Evolutionary conservation across 2,113 vertebrate genomes (phyloP).

Genomic region (Micronycteris hirsuta): DNA sequence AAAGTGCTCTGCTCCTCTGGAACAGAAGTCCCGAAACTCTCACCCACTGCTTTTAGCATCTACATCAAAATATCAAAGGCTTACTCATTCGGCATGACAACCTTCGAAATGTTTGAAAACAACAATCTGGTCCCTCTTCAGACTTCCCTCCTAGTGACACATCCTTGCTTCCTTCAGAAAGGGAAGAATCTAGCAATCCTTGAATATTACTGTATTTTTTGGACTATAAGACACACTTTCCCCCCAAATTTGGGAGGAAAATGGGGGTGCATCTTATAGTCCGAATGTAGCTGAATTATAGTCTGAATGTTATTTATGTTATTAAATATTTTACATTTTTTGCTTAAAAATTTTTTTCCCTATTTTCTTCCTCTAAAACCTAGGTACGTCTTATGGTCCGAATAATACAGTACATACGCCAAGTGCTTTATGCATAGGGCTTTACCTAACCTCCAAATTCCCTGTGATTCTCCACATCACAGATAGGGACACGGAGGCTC

Average conservation of each 20-base stretch:
- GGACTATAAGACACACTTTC: no score
- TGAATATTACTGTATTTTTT: no score
- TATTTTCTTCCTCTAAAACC: no score
- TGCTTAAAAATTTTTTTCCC: no score
- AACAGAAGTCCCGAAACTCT: not conserved
- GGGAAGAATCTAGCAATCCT: not conserved
- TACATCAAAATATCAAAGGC: not conserved
- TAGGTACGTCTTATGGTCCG: no score
- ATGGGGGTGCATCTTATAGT: no score
- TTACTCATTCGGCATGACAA: not conserved
- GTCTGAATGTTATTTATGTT: no score
- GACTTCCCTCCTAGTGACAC: not conserved
- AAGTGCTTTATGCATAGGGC: not conserved
- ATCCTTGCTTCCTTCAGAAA: not conserved
- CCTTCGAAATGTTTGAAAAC: conserved; percentile 38
- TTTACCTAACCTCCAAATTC: not conserved
- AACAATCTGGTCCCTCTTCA: not conserved
- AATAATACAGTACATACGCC: no score
- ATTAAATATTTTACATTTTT: no score
- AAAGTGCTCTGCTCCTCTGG: not conserved
- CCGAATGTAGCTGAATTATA: no score
- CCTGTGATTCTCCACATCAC: not conserved
- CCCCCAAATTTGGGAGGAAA: no score
- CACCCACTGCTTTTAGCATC: not conserved
- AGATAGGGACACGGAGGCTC: not conserved